Evolutionary conservation across 2,113 vertebrate species (phyloP).

Genomic region (Pterocles orientalis): DNA sequence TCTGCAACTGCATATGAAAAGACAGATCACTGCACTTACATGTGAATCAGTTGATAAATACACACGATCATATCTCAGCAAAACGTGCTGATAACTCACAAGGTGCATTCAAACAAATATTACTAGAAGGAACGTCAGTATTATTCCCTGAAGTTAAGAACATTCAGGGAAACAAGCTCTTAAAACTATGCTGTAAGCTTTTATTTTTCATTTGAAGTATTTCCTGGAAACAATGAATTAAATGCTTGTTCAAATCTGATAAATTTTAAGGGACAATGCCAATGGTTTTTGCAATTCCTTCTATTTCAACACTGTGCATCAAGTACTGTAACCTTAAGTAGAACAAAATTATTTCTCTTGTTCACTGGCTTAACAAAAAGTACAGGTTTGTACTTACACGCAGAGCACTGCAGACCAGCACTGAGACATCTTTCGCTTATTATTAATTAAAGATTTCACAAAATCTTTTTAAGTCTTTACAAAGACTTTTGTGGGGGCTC

Average conservation of each 20-base stretch:
- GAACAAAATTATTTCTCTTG: not conserved
- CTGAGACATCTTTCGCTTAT: not conserved
- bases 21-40: not conserved
- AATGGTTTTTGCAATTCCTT: conserved; percentile 38
- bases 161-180: not conserved
- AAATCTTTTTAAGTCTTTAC: not conserved
- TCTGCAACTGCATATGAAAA: not conserved
- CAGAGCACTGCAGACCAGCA: rapidly evolving
- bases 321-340: not conserved
- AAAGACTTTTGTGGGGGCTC: not conserved
- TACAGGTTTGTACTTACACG: not conserved
- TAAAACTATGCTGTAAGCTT: not conserved
- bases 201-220: not conserved
- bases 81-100: not conserved
- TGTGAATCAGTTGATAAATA: not conserved
- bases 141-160: not conserved
- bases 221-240: not conserved
- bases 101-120: not conserved
- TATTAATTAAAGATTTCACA: not conserved
- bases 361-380: not conserved
- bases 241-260: not conserved
- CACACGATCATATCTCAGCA: not conserved
- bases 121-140: not conserved
- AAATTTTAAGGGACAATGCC: not conserved
- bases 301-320: not conserved